Base-by-base conservation (phyloP, 2,113 vertebrate species). In the Ploceus nigricollis region DNA sequence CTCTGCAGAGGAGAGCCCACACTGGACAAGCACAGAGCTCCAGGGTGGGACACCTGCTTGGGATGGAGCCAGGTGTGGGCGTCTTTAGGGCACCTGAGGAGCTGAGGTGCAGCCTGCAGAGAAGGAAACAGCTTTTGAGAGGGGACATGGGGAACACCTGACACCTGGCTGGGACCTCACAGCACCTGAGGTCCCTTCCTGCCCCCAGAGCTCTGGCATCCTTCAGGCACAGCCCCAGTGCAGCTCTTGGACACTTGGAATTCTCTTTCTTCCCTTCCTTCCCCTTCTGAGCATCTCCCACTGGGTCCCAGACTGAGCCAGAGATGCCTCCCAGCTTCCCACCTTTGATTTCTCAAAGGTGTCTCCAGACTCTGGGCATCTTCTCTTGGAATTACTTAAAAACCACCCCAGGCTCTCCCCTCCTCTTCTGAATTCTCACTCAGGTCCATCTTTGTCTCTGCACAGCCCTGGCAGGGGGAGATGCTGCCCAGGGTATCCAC, bases 291-390 rank as follows among this genome's bases (percentile, higher is more conserved):
- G 40, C 40, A 11, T 27, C 58, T 64, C 69, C 69, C 68, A 6
- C 22, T 7, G 39, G 27, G 31, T 53, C 39, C 81, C 68, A 64
- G 14, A 7, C 57, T 33, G 28, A 84, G 39, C 57, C 57, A 25
- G 47, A 0, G 1, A 11, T 63, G 37, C 33, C 47, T 53, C 39
- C 33, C 0, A 0, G 7, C 39, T 63, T 37, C 68, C 39, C 58
- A 45, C 23, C n/a, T 25, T 25, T 21, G 48, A 19, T 56, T 64
- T 40, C 69, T 19, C 58, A 54, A 39, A 39, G 48, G 48, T 12
- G 28, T 33, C 28, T 33, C 81, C 68, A 53, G 4, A 5, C 14
- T n/a, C 48, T 28, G 69, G 40, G 19, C 40, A 56, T 13, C 50
- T 47, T 28, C 69, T 40, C 50, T 40, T 64, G 57, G 57, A 54